Percentiles rank a stretch among this genome's conserved stretches.
phyloP scores from a whole-genome alignment of 2,888 invertebrate genomes.

The Oasisia sp. region DNA sequence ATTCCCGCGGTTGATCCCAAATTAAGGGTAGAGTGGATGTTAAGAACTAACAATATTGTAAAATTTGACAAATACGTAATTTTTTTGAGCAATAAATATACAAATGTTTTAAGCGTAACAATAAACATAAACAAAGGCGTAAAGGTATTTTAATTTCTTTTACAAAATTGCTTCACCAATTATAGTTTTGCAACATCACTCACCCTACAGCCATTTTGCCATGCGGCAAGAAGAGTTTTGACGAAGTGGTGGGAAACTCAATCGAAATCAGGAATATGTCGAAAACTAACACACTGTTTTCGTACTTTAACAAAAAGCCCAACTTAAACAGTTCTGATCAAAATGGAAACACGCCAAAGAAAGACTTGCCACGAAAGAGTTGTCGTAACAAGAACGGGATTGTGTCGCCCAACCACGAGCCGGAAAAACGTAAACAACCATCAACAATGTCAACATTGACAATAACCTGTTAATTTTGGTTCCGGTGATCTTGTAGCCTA shows the following conservation, averaged over 20 bases:
- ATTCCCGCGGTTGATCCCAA: constrained; percentile 17
- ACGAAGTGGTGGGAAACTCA: background rate
- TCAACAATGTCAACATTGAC: background rate
- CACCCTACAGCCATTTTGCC: background rate
- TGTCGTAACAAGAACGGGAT: background rate
- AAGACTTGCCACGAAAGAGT: constrained; percentile 14
- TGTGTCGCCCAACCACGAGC: background rate
- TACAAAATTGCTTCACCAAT: background rate
- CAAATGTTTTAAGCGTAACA: background rate
- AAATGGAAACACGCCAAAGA: constrained; percentile 23
- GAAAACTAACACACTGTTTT: constrained; percentile 32
- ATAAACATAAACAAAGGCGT: background rate
- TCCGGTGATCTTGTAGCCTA: background rate
- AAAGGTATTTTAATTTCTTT: background rate
- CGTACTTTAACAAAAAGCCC: constrained; percentile 35
- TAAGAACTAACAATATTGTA: background rate
- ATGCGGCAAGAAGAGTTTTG: background rate
- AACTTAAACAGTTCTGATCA: constrained; percentile 19
- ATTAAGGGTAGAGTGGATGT: background rate
- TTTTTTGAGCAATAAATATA: background rate
- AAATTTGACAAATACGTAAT: background rate
- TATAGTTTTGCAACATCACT: background rate
- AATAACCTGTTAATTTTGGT: background rate
- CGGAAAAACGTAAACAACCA: background rate
- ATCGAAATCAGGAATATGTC: background rate